phyloP scores from a whole-genome alignment of 2,113 vertebrate genomes.

The Greenwoodochromis staneri region DNA sequence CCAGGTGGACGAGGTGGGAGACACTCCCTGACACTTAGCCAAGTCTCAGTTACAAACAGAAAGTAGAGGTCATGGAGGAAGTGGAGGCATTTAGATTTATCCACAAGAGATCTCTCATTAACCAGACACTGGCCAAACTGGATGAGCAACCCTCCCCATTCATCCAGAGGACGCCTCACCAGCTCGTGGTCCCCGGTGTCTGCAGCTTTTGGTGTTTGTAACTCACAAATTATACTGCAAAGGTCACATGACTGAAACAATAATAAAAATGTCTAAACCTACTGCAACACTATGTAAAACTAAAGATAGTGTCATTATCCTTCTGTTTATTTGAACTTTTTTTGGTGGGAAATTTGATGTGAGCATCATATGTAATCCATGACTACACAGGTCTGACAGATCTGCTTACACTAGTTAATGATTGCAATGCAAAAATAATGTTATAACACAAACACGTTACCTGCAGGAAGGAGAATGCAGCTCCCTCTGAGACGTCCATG shows the following conservation, averaged over 20 bases:
- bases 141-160: neutral
- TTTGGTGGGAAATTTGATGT: neutral
- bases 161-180: neutral
- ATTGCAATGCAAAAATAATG: neutral
- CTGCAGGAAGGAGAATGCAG: conserved; percentile 74
- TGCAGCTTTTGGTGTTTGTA: neutral
- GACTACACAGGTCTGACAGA: neutral
- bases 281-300: neutral
- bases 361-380: neutral
- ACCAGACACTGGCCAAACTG: rapidly evolving
- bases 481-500: conserved; percentile 71
- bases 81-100: neutral
- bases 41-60: neutral
- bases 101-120: neutral
- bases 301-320: rapidly evolving
- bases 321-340: neutral
- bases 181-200: neutral
- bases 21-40: neutral
- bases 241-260: neutral
- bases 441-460: conserved; percentile 14
- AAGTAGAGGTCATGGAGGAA: neutral
- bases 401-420: neutral
- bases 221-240: neutral
- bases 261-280: rapidly evolving
- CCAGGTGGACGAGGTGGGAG: neutral